Evolutionary conservation across 1,140 invertebrate species (phyloP), one percentile per base, ranked within the genome.

Genomic region (Micrasema longulum): DNA sequence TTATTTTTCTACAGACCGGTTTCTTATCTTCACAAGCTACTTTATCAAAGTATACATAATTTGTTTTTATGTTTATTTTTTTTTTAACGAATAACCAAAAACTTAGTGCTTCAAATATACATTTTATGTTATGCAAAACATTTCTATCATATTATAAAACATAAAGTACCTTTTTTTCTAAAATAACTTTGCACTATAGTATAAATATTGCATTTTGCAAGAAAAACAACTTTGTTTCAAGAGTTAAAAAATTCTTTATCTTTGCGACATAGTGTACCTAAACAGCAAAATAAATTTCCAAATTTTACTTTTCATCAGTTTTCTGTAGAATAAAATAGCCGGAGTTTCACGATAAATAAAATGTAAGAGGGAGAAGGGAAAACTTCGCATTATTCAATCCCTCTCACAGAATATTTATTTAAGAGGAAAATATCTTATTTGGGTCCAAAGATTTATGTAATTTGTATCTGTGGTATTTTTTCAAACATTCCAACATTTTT

Each of bases 371-470:
- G 12, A 1, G 12, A 18, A 14, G 22, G 18, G 4, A 53, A 38
- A n/a, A 9, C 1, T 1, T 16, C 14, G 22, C 16, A 9, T 20
- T 11, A 36, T 23, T 57, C n/a, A n/a, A n/a, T n/a, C n/a, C n/a
- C n/a, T n/a, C n/a, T n/a, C n/a, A n/a, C n/a, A n/a, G 53, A 57
- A 57, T 57, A n/a, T n/a, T 31, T 31, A 60, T 60, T 60, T 60
- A 41, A 60, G 20, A 38, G 38, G 16, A 38, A 11, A 41, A 60
- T 41, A 53, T 41, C 14, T 60, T 60, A 60, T 60, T 60, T 38
- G 4, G 55, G 16, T 38, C 16, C 16, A 35, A 60, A 60, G 55
- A 60, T 60, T 60, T 38, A 38, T 60, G 55, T 60, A 18, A 57
- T 14, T 18, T 60, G 22, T 60, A 20, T 60, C 18, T 60, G 10